phyloP scores from a whole-genome alignment of 2,888 invertebrate genomes.

The Microctonus brassicae region DNA sequence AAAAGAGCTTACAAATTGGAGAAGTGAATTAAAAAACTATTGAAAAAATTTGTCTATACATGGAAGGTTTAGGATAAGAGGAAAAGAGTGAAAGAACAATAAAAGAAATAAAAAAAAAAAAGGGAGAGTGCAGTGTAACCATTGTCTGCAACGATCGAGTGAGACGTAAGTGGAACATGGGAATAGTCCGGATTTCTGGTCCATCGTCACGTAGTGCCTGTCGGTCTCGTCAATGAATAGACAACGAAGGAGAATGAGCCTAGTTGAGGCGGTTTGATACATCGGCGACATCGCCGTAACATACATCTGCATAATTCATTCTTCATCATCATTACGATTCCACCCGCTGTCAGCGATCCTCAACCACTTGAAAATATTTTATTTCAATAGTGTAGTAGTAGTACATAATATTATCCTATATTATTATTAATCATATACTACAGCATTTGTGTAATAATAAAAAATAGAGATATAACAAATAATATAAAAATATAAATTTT shows the following conservation, averaged over 20 bases:
- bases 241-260: constrained; percentile 69
- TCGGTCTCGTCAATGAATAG: constrained; percentile 67
- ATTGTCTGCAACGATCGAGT: constrained; percentile 51
- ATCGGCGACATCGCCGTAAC: constrained; percentile 68
- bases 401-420: background rate
- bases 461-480: background rate
- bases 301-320: constrained; percentile 68
- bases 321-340: constrained; percentile 63
- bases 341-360: constrained; percentile 57
- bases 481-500: no score
- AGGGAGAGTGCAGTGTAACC: constrained; percentile 47
- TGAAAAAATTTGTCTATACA: background rate
- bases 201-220: constrained; percentile 63
- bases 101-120: background rate
- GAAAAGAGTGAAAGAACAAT: constrained; percentile 27
- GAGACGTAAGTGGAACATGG: constrained; percentile 66
- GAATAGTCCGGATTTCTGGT: constrained; percentile 67
- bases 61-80: background rate
- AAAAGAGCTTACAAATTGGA: no score
- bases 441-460: background rate
- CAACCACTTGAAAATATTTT: background rate
- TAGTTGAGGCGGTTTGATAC: constrained; percentile 66
- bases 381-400: background rate
- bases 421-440: background rate
- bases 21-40: background rate